phyloP scores from a whole-genome alignment of 2,797 vertebrate species.

The Selene dorsalis region DNA sequence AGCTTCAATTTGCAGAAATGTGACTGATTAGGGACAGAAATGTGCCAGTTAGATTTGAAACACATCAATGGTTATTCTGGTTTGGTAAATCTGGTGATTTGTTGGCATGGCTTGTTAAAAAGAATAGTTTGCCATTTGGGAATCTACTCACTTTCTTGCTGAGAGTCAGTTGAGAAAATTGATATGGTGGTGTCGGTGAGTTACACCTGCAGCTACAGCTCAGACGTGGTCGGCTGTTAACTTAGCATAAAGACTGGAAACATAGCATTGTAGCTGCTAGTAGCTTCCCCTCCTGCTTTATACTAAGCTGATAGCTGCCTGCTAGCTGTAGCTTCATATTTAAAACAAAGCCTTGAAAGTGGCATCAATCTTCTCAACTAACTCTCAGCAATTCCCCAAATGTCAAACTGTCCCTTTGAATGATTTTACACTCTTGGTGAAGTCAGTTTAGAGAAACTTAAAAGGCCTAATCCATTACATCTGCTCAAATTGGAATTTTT shows the following conservation, averaged over 20 bases:
- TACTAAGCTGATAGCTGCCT: background rate
- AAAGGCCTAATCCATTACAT: constrained; percentile 32
- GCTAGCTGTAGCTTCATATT: background rate
- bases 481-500: background rate
- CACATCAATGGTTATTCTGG: constrained; percentile 3
- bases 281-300: no score
- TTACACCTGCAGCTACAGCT: background rate
- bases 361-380: background rate
- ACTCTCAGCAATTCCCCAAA: constrained; percentile 15
- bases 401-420: constrained; percentile 23
- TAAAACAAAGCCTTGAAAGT: background rate
- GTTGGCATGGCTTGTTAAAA: constrained; percentile 4
- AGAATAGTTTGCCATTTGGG: constrained; percentile 19
- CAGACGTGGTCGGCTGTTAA: background rate
- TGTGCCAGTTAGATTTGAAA: constrained; percentile 8
- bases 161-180: background rate
- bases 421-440: constrained; percentile 29
- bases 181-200: background rate
- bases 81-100: constrained; percentile 40
- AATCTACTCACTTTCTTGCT: background rate
- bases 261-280: background rate
- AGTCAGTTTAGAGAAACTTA: constrained; percentile 20
- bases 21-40: constrained; percentile 21
- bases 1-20: constrained; percentile 14
- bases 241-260: background rate